These are phyloP conservation scores for Teleogryllus occipitalis DNA, from an alignment of 1,140 invertebrate genomes.

Conservation along the genomic window DNA sequence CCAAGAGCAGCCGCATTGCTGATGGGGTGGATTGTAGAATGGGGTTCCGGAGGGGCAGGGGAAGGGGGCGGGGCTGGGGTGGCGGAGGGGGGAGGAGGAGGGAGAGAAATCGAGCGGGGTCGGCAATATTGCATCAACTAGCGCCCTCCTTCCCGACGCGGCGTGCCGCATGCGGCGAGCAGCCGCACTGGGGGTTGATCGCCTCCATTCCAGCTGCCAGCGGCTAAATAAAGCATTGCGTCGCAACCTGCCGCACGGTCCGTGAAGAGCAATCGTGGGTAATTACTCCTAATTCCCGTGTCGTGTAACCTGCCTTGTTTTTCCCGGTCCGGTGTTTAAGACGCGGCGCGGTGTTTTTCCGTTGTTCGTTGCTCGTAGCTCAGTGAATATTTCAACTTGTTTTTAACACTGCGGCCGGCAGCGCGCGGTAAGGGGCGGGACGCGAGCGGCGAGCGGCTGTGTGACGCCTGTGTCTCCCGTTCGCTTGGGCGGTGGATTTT, in stretches of 20 bases:
- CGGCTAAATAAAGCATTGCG: conserved; percentile 1
- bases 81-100: neutral
- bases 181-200: neutral
- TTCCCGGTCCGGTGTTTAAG: neutral
- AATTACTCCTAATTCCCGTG: neutral
- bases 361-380: neutral
- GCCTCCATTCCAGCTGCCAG: neutral
- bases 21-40: no score
- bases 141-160: neutral
- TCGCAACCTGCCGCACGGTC: neutral
- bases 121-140: neutral
- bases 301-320: conserved; percentile 3
- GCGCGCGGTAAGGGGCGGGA: neutral
- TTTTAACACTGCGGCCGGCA: neutral
- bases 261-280: neutral
- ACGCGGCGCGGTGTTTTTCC: neutral
- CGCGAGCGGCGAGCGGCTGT: no score
- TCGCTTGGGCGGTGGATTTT: neutral
- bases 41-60: no score
- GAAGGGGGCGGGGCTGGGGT: no score
- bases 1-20: no score
- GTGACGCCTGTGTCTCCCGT: neutral
- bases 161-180: neutral
- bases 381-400: conserved; percentile 1
- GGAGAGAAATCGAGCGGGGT: neutral